phyloP scores from a whole-genome alignment of 2,888 invertebrate genomes.

The Epistrophella euchroma region DNA sequence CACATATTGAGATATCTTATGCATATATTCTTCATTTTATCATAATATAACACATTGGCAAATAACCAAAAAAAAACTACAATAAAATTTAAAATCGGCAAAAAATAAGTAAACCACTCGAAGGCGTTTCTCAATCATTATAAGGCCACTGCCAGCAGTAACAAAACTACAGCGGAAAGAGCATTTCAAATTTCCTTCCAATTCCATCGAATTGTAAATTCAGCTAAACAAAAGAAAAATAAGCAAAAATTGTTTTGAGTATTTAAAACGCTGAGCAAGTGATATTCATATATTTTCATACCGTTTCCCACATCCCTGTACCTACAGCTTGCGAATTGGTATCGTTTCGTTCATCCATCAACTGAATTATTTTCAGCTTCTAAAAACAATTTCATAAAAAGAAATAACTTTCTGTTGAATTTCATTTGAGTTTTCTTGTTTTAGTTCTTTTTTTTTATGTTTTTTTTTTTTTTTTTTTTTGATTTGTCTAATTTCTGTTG shows the following conservation, averaged over 20 bases:
- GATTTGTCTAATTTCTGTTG: slow-evolving; percentile 73
- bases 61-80: neutral
- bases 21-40: neutral
- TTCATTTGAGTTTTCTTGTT: slow-evolving; percentile 57
- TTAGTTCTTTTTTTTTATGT: slow-evolving; percentile 26
- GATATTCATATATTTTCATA: slow-evolving; percentile 68
- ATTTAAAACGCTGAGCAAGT: slow-evolving; percentile 70
- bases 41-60: neutral
- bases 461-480: slow-evolving; percentile 29
- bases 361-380: slow-evolving; percentile 75
- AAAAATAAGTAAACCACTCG: slow-evolving; percentile 56
- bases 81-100: neutral
- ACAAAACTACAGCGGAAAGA: slow-evolving; percentile 20
- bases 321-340: neutral
- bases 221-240: slow-evolving; percentile 68
- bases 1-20: neutral
- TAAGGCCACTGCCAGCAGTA: slow-evolving; percentile 47
- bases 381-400: slow-evolving; percentile 71
- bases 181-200: slow-evolving; percentile 62
- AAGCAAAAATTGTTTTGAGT: slow-evolving; percentile 58
- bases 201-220: slow-evolving; percentile 72
- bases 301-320: neutral
- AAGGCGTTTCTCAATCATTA: slow-evolving; percentile 66
- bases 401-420: slow-evolving; percentile 59
- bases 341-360: slow-evolving; percentile 66